Percentiles rank a stretch among this genome's conserved stretches.
These are phyloP conservation scores for Callorhinus ursinus DNA, from an alignment of 2,113 vertebrate genomes.

Conservation along the genomic window DNA sequence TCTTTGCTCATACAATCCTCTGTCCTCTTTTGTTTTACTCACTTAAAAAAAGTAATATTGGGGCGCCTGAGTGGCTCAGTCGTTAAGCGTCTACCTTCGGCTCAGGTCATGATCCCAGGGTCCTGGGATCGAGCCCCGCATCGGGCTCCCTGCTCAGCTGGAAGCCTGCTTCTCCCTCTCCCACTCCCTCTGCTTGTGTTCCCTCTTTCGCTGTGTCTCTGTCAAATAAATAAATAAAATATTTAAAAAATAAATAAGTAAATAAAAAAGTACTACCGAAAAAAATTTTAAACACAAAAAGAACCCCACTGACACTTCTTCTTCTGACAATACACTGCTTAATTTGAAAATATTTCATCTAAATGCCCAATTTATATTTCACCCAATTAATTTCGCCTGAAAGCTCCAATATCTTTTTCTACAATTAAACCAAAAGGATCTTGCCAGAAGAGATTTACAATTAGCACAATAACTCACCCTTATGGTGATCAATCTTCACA, in stretches of 20 bases:
- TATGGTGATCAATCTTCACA: neutral
- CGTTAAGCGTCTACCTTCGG: too few relatives aligned
- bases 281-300: neutral
- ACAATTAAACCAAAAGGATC: constrained; percentile 46
- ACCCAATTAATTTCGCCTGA: neutral
- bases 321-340: neutral
- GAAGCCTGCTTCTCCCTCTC: too few relatives aligned
- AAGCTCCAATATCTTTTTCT: constrained; percentile 6
- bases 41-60: neutral
- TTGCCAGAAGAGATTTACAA: constrained; percentile 8
- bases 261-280: neutral
- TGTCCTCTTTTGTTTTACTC: neutral
- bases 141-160: too few relatives aligned
- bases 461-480: neutral
- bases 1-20: neutral
- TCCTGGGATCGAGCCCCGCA: too few relatives aligned
- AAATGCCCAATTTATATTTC: constrained; percentile 38
- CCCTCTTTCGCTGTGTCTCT: too few relatives aligned
- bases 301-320: neutral
- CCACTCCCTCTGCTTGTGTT: too few relatives aligned
- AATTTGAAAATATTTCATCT: constrained; percentile 47
- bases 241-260: too few relatives aligned
- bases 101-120: too few relatives aligned
- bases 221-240: too few relatives aligned
- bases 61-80: too few relatives aligned